Percentiles rank a stretch among this genome's conserved stretches.
Evolutionary conservation across 2,797 vertebrate species (phyloP).

Genomic region (Pantherophis vulpinus): DNA sequence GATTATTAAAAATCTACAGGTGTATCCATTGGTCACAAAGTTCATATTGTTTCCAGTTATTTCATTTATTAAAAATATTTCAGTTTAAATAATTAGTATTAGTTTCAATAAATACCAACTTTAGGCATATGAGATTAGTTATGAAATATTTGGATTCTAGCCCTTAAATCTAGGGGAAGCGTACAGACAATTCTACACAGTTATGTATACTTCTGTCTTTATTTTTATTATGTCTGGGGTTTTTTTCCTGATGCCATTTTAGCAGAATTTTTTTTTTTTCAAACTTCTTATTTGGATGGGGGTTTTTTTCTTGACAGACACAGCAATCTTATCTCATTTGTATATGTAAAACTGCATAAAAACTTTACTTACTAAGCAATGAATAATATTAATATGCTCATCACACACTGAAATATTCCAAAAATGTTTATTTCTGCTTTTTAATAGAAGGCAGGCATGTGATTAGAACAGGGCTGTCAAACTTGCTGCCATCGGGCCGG

Average conservation of each 20-base stretch:
- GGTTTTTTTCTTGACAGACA: slow-evolving; percentile 31
- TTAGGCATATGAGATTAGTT: neutral
- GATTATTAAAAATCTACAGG: neutral
- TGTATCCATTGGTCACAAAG: neutral
- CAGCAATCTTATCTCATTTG: slow-evolving; percentile 26
- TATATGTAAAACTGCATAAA: slow-evolving; percentile 28
- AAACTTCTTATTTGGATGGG: neutral
- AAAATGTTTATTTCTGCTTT: neutral
- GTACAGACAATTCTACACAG: neutral
- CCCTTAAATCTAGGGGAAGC: neutral
- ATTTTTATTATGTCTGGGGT: neutral
- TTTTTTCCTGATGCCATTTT: neutral
- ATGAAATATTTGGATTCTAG: neutral
- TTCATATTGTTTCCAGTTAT: neutral
- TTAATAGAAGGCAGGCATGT: no score
- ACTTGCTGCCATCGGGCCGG: accelerated
- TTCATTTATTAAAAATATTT: neutral
- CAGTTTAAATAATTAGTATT: neutral
- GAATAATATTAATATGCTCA: slow-evolving; percentile 36
- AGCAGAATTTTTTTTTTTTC: neutral
- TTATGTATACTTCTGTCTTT: neutral
- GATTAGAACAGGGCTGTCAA: no score
- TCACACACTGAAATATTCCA: slow-evolving; percentile 36
- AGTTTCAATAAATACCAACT: neutral
- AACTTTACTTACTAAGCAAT: slow-evolving; percentile 17